These are phyloP conservation scores for Brachyistius frenatus DNA, from an alignment of 2,113 vertebrate genomes.

Conservation along the genomic window DNA sequence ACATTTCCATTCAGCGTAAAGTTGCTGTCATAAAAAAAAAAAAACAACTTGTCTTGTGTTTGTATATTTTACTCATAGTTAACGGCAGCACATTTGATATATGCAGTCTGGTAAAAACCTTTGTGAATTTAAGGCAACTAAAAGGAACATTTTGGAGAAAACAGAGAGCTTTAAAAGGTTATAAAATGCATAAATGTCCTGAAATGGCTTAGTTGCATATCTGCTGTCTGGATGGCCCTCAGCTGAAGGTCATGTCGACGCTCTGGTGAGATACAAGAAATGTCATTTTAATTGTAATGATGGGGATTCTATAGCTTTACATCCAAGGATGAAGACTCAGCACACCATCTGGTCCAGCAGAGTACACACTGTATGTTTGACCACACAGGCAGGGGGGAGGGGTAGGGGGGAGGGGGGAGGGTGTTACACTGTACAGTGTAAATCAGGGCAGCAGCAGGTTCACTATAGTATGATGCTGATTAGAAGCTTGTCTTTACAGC, in stretches of 20 bases:
- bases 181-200: neutral
- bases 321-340: conserved; percentile 48
- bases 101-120: too few species aligned
- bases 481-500: conserved; percentile 56
- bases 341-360: conserved; percentile 52
- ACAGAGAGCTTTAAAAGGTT: neutral
- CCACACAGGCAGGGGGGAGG: conserved; percentile 61
- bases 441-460: conserved; percentile 32
- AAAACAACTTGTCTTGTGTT: too few species aligned
- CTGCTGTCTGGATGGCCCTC: conserved; percentile 18
- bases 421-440: neutral
- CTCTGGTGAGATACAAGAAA: conserved; percentile 29
- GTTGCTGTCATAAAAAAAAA: neutral
- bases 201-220: neutral
- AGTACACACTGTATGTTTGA: conserved; percentile 28
- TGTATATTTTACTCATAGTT: too few species aligned
- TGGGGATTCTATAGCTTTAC: conserved; percentile 49
- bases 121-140: neutral
- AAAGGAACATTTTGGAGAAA: neutral
- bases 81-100: too few species aligned
- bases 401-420: conserved; percentile 10
- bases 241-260: conserved; percentile 21
- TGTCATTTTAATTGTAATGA: conserved; percentile 68
- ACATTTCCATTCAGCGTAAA: neutral
- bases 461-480: conserved; percentile 43